Conservation (phyloP, 2,888 invertebrate genomes). For the Cotesia congregata region DNA sequence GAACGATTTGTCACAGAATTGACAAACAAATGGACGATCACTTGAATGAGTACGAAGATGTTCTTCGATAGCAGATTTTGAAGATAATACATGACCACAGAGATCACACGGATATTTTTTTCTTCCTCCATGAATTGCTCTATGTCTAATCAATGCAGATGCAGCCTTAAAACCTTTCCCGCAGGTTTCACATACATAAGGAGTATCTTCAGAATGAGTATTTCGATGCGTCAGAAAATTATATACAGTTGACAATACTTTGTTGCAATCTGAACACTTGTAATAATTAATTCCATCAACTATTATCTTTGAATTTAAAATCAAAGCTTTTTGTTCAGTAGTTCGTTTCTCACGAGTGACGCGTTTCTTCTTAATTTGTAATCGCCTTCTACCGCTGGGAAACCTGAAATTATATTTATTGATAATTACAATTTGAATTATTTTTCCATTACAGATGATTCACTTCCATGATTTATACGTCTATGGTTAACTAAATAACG, state of each 20-base stretch:
- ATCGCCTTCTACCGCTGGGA: slow-evolving; percentile 3
- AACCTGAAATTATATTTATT: slow-evolving; percentile 58
- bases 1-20: slow-evolving; percentile 71
- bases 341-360: slow-evolving; percentile 16
- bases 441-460: slow-evolving; percentile 21
- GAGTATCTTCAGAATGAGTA: slow-evolving; percentile 58
- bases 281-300: slow-evolving; percentile 72
- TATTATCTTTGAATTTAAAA: slow-evolving; percentile 47
- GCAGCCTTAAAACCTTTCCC: slow-evolving; percentile 62
- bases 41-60: slow-evolving; percentile 63
- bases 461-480: slow-evolving; percentile 66
- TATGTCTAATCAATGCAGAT: slow-evolving; percentile 60
- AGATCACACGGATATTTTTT: slow-evolving; percentile 61
- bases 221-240: slow-evolving; percentile 60
- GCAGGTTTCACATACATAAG: slow-evolving; percentile 60
- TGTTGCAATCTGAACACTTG: slow-evolving; percentile 74
- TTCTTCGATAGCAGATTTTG: slow-evolving; percentile 58
- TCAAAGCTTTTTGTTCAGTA: slow-evolving; percentile 24
- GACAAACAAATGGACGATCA: slow-evolving; percentile 64
- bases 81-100: slow-evolving; percentile 59
- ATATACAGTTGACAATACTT: slow-evolving; percentile 75
- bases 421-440: slow-evolving; percentile 37
- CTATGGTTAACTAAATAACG: slow-evolving; percentile 73
- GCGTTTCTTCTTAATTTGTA: slow-evolving; percentile 15
- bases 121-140: slow-evolving; percentile 58